Evolutionary conservation across 1,140 invertebrate species (phyloP).

Genomic region (Zaprionus nigranus): DNA sequence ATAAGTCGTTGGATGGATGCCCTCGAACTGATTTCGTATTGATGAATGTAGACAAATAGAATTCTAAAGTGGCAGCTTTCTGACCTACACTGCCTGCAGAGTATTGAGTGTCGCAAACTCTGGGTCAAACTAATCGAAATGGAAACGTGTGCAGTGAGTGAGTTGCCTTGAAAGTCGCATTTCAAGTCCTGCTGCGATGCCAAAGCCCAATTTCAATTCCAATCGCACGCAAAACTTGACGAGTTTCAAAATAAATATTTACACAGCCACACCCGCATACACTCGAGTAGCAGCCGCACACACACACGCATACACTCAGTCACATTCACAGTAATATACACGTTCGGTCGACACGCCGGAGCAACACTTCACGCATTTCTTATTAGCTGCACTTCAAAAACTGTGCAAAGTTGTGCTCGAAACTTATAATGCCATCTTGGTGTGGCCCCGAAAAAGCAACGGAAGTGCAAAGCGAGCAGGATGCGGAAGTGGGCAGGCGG

Average conservation of each 20-base stretch:
- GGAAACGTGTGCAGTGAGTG: constrained; percentile 31
- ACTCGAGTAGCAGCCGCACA: not conserved
- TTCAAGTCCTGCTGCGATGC: constrained; percentile 7
- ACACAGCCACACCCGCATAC: constrained; percentile 34
- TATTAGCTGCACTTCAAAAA: constrained; percentile 66
- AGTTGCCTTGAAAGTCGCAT: constrained; percentile 3
- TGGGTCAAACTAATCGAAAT: constrained; percentile 3
- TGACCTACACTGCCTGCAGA: not conserved
- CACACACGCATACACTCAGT: constrained; percentile 15
- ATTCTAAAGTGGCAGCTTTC: not conserved
- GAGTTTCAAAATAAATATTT: constrained; percentile 75
- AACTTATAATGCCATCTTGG: constrained; percentile 60
- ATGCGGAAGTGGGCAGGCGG: constrained; percentile 13
- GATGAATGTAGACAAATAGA: not conserved
- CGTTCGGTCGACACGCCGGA: constrained; percentile 4
- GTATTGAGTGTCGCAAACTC: not conserved
- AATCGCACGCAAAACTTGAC: constrained; percentile 59
- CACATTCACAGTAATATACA: too few species aligned
- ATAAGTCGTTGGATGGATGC: too few species aligned
- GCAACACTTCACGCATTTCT: constrained; percentile 75
- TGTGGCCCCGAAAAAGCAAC: constrained; percentile 27
- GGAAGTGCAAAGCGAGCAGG: constrained; percentile 22
- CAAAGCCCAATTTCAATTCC: constrained; percentile 48
- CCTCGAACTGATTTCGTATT: not conserved
- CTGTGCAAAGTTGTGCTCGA: constrained; percentile 43